phyloP scores from a whole-genome alignment of 1,140 invertebrate genomes.

The Nixonia krombeini region DNA sequence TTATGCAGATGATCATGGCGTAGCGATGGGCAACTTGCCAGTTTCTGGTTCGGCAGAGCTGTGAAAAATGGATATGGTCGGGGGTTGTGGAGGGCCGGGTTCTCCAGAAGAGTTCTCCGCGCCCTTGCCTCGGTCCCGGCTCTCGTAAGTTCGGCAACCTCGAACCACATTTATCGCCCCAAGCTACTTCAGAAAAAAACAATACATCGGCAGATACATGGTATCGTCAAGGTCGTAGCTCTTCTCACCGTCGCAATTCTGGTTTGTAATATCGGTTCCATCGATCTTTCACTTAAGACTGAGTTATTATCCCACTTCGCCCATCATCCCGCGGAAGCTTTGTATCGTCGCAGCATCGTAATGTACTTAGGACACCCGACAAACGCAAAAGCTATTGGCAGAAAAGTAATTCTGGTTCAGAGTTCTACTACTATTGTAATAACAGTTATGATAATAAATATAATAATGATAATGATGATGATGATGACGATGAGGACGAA shows the following conservation, averaged over 20 bases:
- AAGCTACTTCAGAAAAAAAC: slow-evolving; percentile 43
- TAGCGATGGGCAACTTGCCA: slow-evolving; percentile 49
- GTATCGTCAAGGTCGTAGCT: slow-evolving; percentile 42
- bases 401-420: not conserved
- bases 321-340: slow-evolving; percentile 20
- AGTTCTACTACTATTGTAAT: slow-evolving; percentile 6
- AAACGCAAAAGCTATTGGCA: not conserved
- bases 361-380: slow-evolving; percentile 42
- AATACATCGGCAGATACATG: slow-evolving; percentile 39
- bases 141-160: slow-evolving; percentile 34
- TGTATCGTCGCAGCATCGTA: slow-evolving; percentile 15
- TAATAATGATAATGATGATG: not conserved
- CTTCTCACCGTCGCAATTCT: slow-evolving; percentile 44
- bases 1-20: slow-evolving; percentile 50
- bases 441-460: not conserved
- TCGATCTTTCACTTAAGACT: slow-evolving; percentile 53
- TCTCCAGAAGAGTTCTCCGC: slow-evolving; percentile 41
- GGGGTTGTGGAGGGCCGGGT: slow-evolving; percentile 34
- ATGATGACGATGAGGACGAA: not conserved
- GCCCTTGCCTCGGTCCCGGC: slow-evolving; percentile 20
- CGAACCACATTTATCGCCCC: slow-evolving; percentile 25
- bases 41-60: slow-evolving; percentile 51
- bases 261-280: slow-evolving; percentile 47
- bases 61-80: too few relatives aligned
- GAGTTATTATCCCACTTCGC: slow-evolving; percentile 49